Evolutionary conservation across 2,888 invertebrate genomes (phyloP), one percentile per base, ranked within the genome.

Genomic region (Pantelozetes paolii): DNA sequence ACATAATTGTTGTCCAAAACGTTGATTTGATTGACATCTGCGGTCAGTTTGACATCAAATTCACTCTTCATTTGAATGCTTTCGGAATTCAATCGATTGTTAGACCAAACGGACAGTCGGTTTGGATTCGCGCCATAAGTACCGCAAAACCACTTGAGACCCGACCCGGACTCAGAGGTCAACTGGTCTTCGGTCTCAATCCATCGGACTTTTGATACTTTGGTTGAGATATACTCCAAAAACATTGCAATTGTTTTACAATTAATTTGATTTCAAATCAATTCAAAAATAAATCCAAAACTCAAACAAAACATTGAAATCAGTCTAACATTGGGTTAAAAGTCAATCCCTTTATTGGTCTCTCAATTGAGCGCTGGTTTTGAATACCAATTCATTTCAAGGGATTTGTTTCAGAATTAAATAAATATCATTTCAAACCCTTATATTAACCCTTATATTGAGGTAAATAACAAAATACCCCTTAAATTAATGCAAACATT

Each of bases 21-120:
- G 42, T 42, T 67, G 67, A 67, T 67, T 67, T 67, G 67, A 8
- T 23, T 36, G 40, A 67, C 67, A 67, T 67, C 42, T n/a, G 67
- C 20, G 23, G 18, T 20, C 2, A 67, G 36, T 13, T 20, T 40
- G 2, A 23, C 40, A 6, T 42, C 42, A 5, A 23, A 40, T 8
- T n/a, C 20, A 23, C 67, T 40, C 67, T 67, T 67, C 11, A 67
- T 3, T 23, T 62, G 32, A 62, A 11, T 32, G 18, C 11, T 62
- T 15, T 67, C 67, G 13, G 20, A 20, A 9, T 40, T 40, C 2
- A 23, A 5, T 13, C 42, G 67, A 42, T 40, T 36, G 26, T 36
- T 67, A 3, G 67, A 42, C 67, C 67, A 67, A 36, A 67, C 2
- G 20, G 67, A 67, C 13, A 67, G 67, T 40, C 42, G 23, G 23